Conservation (phyloP, 2,888 invertebrate genomes). For the Phorcus lineatus region DNA sequence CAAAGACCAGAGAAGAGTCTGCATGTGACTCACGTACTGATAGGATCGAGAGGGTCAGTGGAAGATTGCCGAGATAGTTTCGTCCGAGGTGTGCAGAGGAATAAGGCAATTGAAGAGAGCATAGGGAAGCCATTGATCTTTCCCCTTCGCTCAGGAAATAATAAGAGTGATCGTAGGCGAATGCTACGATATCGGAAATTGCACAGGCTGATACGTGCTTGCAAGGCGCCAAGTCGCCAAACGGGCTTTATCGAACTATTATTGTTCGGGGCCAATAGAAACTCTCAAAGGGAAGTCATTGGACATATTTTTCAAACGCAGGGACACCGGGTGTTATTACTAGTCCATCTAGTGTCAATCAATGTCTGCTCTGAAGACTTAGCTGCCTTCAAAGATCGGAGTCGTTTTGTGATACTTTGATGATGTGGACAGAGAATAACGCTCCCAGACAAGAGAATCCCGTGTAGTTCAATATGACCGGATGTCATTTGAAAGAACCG, state of each 20-base stretch:
- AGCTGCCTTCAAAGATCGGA: not conserved
- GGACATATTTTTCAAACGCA: slow-evolving; percentile 11
- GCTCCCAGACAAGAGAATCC: not conserved
- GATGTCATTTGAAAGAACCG: not conserved
- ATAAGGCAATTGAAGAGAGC: slow-evolving; percentile 11
- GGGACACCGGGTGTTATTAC: not conserved
- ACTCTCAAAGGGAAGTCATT: slow-evolving; percentile 10
- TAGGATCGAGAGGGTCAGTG: not conserved
- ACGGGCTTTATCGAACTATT: slow-evolving; percentile 13
- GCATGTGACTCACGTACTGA: not conserved
- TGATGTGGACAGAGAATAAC: not conserved
- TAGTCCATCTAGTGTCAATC: no score
- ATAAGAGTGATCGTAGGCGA: not conserved
- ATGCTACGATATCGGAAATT: slow-evolving; percentile 11
- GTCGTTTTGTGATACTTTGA: not conserved
- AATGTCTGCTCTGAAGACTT: no score
- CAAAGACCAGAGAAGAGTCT: not conserved
- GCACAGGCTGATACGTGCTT: slow-evolving; percentile 10
- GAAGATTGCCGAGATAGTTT: not conserved
- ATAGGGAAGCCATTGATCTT: slow-evolving; percentile 15
- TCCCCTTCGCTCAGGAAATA: slow-evolving; percentile 2
- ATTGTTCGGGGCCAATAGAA: slow-evolving; percentile 20
- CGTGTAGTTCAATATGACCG: not conserved
- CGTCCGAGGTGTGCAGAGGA: slow-evolving; percentile 12
- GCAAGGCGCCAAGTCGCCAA: not conserved